Conservation (phyloP, 37 sponge, comb jelly and placozoan species). For the Petrosia ficiformis region DNA sequence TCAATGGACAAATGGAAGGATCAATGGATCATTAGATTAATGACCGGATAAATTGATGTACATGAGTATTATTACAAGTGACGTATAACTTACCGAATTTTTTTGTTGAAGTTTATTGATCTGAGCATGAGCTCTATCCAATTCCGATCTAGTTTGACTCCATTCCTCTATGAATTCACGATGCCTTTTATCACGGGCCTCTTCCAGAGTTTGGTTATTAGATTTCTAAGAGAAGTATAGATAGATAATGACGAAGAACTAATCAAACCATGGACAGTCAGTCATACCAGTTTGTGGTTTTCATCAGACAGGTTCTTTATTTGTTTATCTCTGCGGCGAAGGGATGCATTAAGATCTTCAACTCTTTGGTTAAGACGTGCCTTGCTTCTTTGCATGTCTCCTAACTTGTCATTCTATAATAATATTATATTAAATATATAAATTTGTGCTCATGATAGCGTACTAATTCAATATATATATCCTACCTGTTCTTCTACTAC, state of each 20-base stretch:
- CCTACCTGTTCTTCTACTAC: not conserved
- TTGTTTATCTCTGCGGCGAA: conserved; percentile 31
- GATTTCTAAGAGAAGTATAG: not conserved
- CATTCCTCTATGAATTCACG: not conserved
- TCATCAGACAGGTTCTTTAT: conserved; percentile 19
- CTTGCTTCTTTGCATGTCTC: not conserved
- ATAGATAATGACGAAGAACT: too few species aligned
- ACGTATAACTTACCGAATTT: not conserved
- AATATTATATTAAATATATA: not conserved
- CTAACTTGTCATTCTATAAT: not conserved
- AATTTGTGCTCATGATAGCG: not conserved
- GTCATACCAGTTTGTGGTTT: conserved; percentile 22
- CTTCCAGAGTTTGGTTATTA: not conserved
- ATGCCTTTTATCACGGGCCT: not conserved
- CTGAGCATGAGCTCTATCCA: not conserved
- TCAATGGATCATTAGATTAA: too few species aligned
- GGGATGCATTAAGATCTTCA: conserved; percentile 28
- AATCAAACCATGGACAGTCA: too few species aligned
- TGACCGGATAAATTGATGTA: too few species aligned
- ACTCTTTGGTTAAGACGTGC: conserved; percentile 13
- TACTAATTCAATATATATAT: not conserved
- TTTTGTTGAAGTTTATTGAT: not conserved
- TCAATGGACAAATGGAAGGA: too few species aligned
- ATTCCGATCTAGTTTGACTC: not conserved
- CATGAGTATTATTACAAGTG: too few species aligned